Percentiles rank a stretch among this genome's conserved stretches.
Conservation (phyloP, 2,888 invertebrate genomes). For the Dicyrtomina minuta region DNA sequence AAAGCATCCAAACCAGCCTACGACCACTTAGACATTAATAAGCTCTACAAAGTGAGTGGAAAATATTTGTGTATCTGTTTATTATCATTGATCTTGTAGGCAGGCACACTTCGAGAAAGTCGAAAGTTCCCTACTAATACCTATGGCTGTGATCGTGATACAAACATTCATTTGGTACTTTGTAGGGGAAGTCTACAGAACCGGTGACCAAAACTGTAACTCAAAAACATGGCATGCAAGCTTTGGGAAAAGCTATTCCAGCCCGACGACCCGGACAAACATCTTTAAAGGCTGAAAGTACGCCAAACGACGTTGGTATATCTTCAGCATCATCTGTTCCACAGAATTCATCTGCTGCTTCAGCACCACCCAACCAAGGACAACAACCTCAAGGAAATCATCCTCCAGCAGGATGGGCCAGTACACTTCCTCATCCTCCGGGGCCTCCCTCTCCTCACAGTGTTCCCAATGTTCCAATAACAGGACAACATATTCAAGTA, state of each 20-base stretch:
- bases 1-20: conserved; percentile 50
- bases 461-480: conserved; percentile 45
- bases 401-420: conserved; percentile 47
- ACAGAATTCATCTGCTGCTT: conserved; percentile 31
- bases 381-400: conserved; percentile 35
- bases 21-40: conserved; percentile 53
- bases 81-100: no score
- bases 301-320: conserved; percentile 37
- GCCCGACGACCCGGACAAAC: conserved; percentile 78
- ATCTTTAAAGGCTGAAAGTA: conserved; percentile 45
- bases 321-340: conserved; percentile 41
- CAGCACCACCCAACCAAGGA: conserved; percentile 37
- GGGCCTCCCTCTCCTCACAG: conserved; percentile 41
- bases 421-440: conserved; percentile 42
- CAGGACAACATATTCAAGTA: conserved; percentile 37
- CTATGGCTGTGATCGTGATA: no score
- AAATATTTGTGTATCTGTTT: no score
- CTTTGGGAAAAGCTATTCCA: conserved; percentile 97
- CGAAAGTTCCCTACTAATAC: no score
- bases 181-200: conserved; percentile 50
- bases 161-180: no score
- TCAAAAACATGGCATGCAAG: conserved; percentile 97
- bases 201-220: conserved; percentile 51
- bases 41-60: conserved; percentile 49
- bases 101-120: no score